Conservation (phyloP, 2,797 vertebrate genomes). For the Macropus fuliginosus region DNA sequence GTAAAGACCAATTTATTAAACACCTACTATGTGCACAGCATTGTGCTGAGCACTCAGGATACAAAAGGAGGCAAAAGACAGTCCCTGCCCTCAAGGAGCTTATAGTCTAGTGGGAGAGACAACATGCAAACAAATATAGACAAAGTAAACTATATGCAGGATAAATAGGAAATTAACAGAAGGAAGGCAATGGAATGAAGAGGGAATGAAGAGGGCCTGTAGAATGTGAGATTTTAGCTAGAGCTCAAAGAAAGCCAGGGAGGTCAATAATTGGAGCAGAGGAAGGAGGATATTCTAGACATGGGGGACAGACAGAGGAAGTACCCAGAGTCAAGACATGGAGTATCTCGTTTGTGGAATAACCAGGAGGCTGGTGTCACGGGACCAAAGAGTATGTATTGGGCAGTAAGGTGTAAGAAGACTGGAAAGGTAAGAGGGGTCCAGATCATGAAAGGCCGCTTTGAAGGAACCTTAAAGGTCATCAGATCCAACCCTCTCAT, state of each 20-base stretch:
- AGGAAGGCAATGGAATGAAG: not conserved
- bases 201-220: not conserved
- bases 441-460: not conserved
- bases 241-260: not conserved
- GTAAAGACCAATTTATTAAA: not conserved
- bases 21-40: not conserved
- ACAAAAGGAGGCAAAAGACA: not conserved
- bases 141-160: not conserved
- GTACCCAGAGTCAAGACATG: not conserved
- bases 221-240: not conserved
- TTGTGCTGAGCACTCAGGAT: not conserved
- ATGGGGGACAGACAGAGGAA: not conserved
- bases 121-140: not conserved
- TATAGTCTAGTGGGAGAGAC: not conserved
- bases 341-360: not conserved
- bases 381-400: not conserved
- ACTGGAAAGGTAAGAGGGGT: not conserved
- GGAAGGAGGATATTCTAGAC: not conserved
- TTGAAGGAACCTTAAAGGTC: not conserved
- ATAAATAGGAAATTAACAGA: not conserved
- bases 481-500: not conserved
- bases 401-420: not conserved
- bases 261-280: not conserved
- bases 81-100: not conserved
- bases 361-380: not conserved